These are phyloP conservation scores for Chirona hameri DNA, from an alignment of 2,888 invertebrate genomes.

Conservation along the genomic window DNA sequence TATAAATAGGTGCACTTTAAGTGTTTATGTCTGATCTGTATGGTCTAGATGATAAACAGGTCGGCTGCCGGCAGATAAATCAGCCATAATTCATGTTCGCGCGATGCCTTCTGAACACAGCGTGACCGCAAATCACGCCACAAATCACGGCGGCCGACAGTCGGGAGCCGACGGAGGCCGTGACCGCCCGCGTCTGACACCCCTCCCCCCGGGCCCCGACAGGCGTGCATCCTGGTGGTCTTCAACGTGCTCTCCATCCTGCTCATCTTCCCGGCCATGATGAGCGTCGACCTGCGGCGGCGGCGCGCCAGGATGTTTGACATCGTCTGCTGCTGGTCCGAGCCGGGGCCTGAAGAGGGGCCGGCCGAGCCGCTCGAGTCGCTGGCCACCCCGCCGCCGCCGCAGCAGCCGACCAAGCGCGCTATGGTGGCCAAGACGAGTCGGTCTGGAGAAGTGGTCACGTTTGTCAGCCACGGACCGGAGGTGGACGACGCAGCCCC, in stretches of 20 bases:
- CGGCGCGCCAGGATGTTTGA: conserved; percentile 69
- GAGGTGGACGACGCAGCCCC: background rate
- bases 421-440: background rate
- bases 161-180: too few species aligned
- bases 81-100: too few species aligned
- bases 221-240: conserved; percentile 83
- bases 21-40: too few species aligned
- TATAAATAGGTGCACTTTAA: too few species aligned
- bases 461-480: background rate
- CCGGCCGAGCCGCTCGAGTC: background rate
- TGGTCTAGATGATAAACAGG: too few species aligned
- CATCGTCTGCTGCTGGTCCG: conserved; percentile 65
- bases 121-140: too few species aligned
- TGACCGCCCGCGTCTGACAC: too few species aligned
- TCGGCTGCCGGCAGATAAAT: too few species aligned
- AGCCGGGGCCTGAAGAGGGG: background rate
- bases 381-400: background rate
- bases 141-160: too few species aligned
- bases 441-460: background rate
- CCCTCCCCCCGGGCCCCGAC: conserved; percentile 42
- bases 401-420: background rate
- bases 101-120: conserved; percentile 36
- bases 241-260: conserved; percentile 86
- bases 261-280: conserved; percentile 88
- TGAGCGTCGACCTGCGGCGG: conserved; percentile 76